Evolutionary conservation across 2,797 vertebrate species (phyloP).

Genomic region (Cyclura pinguis): DNA sequence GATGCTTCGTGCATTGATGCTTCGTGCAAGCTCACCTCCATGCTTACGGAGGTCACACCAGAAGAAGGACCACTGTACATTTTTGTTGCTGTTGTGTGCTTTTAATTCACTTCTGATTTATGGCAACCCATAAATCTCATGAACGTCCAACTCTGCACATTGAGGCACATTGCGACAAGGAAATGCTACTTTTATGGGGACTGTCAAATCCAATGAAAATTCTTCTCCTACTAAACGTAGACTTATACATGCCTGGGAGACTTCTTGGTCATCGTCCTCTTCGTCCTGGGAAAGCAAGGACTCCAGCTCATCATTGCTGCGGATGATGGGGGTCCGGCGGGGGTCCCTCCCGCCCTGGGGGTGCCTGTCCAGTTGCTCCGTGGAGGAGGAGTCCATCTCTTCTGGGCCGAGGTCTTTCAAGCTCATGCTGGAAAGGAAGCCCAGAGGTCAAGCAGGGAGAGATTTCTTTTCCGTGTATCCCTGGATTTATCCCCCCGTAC

Average conservation of each 20-base stretch:
- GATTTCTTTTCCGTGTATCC: background rate
- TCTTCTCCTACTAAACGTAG: background rate
- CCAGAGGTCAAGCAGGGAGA: background rate
- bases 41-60: no score
- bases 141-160: no score
- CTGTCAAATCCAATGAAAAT: no score
- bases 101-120: no score
- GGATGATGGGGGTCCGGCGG: conserved; percentile 70
- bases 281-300: conserved; percentile 78
- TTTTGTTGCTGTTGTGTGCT: no score
- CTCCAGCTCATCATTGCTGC: conserved; percentile 78
- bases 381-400: conserved; percentile 61
- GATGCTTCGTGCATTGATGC: no score
- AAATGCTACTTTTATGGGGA: no score
- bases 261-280: conserved; percentile 66
- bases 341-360: conserved; percentile 40
- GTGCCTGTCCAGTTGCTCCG: conserved; percentile 41
- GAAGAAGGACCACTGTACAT: no score
- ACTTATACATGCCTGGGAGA: conserved; percentile 32
- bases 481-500: no score
- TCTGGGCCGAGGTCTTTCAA: conserved; percentile 71
- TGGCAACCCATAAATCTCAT: no score
- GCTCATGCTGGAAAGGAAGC: conserved; percentile 65
- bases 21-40: no score
- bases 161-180: no score